These are phyloP conservation scores for Mayetiola destructor DNA, from an alignment of 2,888 invertebrate genomes.

Conservation along the genomic window DNA sequence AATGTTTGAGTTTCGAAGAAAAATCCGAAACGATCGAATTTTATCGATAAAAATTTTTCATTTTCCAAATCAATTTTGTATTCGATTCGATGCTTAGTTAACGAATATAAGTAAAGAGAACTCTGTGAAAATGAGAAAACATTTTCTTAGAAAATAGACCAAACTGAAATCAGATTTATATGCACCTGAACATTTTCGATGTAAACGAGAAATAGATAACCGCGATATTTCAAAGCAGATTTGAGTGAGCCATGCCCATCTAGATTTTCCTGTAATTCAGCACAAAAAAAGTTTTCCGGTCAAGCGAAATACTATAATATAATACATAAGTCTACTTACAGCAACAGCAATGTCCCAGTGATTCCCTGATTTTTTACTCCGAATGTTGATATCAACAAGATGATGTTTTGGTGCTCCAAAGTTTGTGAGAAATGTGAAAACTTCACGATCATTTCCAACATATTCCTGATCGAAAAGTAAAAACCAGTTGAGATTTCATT, in stretches of 20 bases:
- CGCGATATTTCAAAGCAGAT: neutral
- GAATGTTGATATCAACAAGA: neutral
- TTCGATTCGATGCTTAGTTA: neutral
- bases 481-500: neutral
- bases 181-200: constrained; percentile 10
- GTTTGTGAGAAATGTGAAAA: constrained; percentile 2
- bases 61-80: constrained; percentile 3
- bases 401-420: constrained; percentile 6
- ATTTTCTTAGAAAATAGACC: neutral
- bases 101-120: constrained; percentile 12
- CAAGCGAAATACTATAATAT: neutral
- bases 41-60: neutral
- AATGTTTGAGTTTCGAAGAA: constrained; percentile 8
- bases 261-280: constrained; percentile 6
- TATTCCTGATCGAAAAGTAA: neutral
- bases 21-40: neutral
- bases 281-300: neutral
- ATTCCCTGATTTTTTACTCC: neutral
- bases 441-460: constrained; percentile 11
- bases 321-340: constrained; percentile 7
- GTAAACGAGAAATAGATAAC: constrained; percentile 8
- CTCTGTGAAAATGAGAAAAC: neutral
- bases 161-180: neutral
- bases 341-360: neutral
- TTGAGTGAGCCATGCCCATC: neutral